Base-by-base conservation (phyloP, 2,113 vertebrate species). In the Gasterosteus nipponicus region DNA sequence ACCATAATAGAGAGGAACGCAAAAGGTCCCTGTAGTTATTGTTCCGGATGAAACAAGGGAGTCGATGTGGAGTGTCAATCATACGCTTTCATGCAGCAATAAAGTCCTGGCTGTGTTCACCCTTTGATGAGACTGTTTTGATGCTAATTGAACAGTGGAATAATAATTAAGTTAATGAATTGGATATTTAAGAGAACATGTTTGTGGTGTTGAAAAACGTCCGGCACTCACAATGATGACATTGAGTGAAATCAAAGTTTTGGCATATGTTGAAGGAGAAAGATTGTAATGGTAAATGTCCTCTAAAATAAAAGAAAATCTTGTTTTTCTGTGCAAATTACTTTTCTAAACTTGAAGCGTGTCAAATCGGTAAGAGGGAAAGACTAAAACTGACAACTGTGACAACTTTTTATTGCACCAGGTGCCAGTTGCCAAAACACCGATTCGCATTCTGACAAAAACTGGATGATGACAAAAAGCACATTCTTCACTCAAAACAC, bases 401-500 rank as follows among this genome's bases (percentile, higher is more conserved):
- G n/a, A n/a, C n/a, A 89, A 88, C 82, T 88, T 87, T 81, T 31
- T 26, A n/a, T 72, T 10, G 59, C 47, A 69, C 66, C 44, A 12
- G 60, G 59, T 31, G 75, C 71, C 75, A 67, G 78, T 87, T 82
- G 89, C 85, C 89, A 88, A 82, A 87, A 81, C 81, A 75, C 80
- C 73, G 83, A 87, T 81, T 85, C 82, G 86, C 84, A 87, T 75
- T 72, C 69, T 74, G 86, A 85, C 76, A 83, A 79, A 26, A 83
- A 85, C 78, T 66, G 78, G 85, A 82, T 76, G 80, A 77, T 77
- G 88, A 85, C 86, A 89, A 86, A 89, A 87, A 87, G 77, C 65
- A 73, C 69, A 84, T 89, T 88, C 87, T 90, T 87, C 88, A 82
- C 81, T 81, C 79, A 71, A 86, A 89, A 88, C 87, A 83, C 80